Evolutionary conservation across 2,888 invertebrate species (phyloP), one percentile per base, ranked within the genome.

Genomic region (Ptycholaimellus sp.): DNA sequence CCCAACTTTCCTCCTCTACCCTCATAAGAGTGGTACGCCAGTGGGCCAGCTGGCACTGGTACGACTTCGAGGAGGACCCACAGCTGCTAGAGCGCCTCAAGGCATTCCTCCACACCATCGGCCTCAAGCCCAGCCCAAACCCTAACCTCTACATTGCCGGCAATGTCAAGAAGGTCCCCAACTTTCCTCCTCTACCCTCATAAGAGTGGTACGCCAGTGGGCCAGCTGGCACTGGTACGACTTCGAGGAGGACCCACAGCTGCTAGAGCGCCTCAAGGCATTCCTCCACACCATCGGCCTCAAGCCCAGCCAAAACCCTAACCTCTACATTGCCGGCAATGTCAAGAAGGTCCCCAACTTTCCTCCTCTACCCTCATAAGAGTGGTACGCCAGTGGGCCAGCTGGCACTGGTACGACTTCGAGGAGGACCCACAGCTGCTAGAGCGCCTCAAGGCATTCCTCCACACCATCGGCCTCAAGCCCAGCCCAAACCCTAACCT

Each of bases 151-250:
- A n/a, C n/a, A n/a, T n/a, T n/a, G n/a, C n/a, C n/a, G n/a, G n/a
- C n/a, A n/a, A n/a, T n/a, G n/a, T n/a, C n/a, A n/a, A n/a, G n/a
- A n/a, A n/a, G n/a, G n/a, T n/a, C n/a, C n/a, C n/a, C n/a, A n/a
- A n/a, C n/a, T n/a, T n/a, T n/a, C n/a, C n/a, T n/a, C n/a, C n/a
- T n/a, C n/a, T n/a, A n/a, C n/a, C n/a, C n/a, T n/a, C n/a, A n/a
- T n/a, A n/a, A n/a, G n/a, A n/a, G 85, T 87, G 2, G 65, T 90
- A 30, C 69, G 83, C 1, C 85, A 87, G 56, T 90, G 90, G 96
- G 83, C 93, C 30, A 85, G 90, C 60, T 81, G 87, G 61, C 96
- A 96, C 61, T 96, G 82, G 66, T 93, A 93, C 63, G 96, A 99
- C 66, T 96, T 96, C 59, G 85, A 87, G 61, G 70, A 79, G 30